Percentiles rank a stretch among this genome's conserved stretches.
These are phyloP conservation scores for Galeopsomyia nigrocyanea DNA, from an alignment of 2,888 invertebrate species.

Conservation along the genomic window DNA sequence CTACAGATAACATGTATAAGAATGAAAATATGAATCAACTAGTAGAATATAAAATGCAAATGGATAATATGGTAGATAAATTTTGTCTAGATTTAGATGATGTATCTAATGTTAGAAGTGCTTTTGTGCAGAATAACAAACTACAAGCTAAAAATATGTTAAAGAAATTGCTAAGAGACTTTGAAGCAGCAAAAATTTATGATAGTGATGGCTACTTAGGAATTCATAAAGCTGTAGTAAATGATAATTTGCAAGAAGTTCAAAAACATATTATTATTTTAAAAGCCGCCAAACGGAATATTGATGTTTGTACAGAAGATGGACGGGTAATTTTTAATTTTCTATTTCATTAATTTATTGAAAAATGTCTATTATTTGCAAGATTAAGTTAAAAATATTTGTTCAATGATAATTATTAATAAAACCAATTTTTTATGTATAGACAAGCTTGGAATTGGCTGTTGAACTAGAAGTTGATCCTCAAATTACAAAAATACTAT, in stretches of 20 bases:
- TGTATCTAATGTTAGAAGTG: slow-evolving; percentile 47
- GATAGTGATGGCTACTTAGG: slow-evolving; percentile 58
- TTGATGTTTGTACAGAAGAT: slow-evolving; percentile 55
- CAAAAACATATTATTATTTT: slow-evolving; percentile 56
- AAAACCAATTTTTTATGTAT: not conserved
- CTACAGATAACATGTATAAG: not conserved
- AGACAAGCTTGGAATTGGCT: slow-evolving; percentile 64
- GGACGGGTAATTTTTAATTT: slow-evolving; percentile 53
- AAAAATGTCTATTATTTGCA: too few species aligned
- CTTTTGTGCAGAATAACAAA: slow-evolving; percentile 48
- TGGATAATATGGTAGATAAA: slow-evolving; percentile 47
- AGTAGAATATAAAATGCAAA: slow-evolving; percentile 23
- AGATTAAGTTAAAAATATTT: too few species aligned
- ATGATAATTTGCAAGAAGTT: slow-evolving; percentile 50
- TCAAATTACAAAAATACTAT: slow-evolving; percentile 55
- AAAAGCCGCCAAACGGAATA: slow-evolving; percentile 49
- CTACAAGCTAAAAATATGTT: slow-evolving; percentile 42
- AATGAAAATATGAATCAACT: slow-evolving; percentile 4
- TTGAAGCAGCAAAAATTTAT: slow-evolving; percentile 48
- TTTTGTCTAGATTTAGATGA: slow-evolving; percentile 39
- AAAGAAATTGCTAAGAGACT: slow-evolving; percentile 55
- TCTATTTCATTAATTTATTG: too few species aligned
- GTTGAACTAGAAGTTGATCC: slow-evolving; percentile 51
- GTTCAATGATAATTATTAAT: too few species aligned
- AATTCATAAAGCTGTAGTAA: slow-evolving; percentile 60